Evolutionary conservation across 2,113 vertebrate genomes (phyloP).

Genomic region (Origma solitaria): DNA sequence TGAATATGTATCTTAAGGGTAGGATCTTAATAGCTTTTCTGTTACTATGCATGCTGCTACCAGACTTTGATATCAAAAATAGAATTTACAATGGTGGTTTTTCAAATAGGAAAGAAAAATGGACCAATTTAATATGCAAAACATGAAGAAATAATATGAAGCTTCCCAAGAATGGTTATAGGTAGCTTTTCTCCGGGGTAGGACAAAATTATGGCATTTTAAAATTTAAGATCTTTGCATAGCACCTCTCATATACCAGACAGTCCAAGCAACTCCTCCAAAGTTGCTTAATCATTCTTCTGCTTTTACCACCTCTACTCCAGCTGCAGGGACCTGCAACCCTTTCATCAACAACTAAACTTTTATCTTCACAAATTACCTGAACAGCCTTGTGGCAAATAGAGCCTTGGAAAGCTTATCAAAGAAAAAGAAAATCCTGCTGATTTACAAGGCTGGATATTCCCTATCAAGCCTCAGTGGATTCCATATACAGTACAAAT

Average conservation of each 20-base stretch:
- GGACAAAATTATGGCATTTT: background rate
- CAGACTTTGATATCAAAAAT: background rate
- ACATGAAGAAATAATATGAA: background rate
- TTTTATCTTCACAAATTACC: background rate
- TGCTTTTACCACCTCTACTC: background rate
- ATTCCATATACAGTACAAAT: background rate
- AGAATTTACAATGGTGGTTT: background rate
- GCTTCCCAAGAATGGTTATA: background rate
- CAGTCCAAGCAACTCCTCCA: background rate
- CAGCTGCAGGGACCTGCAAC: background rate
- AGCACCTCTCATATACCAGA: background rate
- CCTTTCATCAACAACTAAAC: background rate
- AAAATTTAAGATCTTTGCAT: background rate
- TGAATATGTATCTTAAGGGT: background rate
- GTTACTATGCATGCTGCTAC: background rate
- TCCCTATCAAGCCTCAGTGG: background rate
- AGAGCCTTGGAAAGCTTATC: background rate
- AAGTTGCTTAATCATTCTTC: background rate
- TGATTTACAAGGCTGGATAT: background rate
- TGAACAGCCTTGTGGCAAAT: background rate
- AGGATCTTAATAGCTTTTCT: background rate
- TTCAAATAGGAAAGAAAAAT: background rate
- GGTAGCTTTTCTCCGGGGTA: background rate
- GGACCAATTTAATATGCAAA: background rate
- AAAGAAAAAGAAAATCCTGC: background rate